Evolutionary conservation across 2,797 vertebrate genomes (phyloP).

Genomic region (Danio aesculapii): DNA sequence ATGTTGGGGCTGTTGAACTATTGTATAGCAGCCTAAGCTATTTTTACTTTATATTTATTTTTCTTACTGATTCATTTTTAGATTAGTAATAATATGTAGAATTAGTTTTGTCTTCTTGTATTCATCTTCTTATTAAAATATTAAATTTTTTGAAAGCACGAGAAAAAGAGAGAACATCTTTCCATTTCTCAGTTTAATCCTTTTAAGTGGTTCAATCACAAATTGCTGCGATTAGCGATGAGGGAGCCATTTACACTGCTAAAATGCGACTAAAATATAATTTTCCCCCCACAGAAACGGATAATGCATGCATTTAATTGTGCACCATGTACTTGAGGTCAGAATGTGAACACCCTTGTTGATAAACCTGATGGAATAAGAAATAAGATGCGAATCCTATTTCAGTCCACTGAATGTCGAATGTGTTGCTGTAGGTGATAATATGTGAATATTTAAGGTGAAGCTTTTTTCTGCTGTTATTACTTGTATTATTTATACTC

Average conservation of each 20-base stretch:
- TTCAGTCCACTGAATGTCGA: not conserved
- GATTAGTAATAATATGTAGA: no score
- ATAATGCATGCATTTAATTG: constrained; percentile 2
- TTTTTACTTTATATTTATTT: no score
- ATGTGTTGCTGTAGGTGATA: constrained; percentile 29
- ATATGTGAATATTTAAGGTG: constrained; percentile 19
- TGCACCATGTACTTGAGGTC: not conserved
- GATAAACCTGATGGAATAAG: not conserved
- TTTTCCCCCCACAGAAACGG: constrained; percentile 1
- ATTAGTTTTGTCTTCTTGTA: not conserved
- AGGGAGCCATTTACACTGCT: constrained; percentile 21
- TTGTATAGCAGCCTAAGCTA: no score
- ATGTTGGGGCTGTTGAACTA: not conserved
- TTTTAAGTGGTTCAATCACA: constrained; percentile 44
- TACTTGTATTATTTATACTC: not conserved
- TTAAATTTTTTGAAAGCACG: not conserved
- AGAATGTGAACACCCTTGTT: not conserved
- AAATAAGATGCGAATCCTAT: constrained; percentile 4
- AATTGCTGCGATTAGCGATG: constrained; percentile 36
- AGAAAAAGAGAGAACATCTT: not conserved
- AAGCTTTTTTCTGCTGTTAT: not conserved
- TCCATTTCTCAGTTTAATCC: constrained; percentile 22
- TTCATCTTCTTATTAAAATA: not conserved
- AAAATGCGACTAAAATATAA: not conserved
- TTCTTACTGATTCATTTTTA: no score